phyloP scores from a whole-genome alignment of 2,113 vertebrate species.

The Phycodurus eques region DNA sequence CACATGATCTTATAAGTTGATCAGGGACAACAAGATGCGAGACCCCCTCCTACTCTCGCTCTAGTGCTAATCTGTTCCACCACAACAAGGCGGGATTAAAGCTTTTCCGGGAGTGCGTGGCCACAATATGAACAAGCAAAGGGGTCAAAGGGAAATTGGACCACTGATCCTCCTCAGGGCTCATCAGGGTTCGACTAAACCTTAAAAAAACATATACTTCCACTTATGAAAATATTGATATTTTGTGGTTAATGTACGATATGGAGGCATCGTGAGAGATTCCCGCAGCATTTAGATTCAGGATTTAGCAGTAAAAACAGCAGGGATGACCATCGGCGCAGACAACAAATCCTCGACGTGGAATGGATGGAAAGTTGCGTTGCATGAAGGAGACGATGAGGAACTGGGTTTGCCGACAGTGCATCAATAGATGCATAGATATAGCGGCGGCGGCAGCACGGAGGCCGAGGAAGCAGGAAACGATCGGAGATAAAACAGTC shows the following conservation, averaged over 20 bases:
- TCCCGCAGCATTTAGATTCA: not conserved
- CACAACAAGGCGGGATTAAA: not conserved
- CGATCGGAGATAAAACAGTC: not conserved
- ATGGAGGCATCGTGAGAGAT: not conserved
- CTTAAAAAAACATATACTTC: not conserved
- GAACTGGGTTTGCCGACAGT: conserved; percentile 41
- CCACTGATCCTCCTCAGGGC: not conserved
- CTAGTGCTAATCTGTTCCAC: not conserved
- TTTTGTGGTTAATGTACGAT: not conserved
- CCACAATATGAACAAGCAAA: conserved; percentile 5
- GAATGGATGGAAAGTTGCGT: conserved; percentile 33
- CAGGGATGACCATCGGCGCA: conserved; percentile 5
- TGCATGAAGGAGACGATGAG: conserved; percentile 32
- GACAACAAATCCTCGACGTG: conserved; percentile 16
- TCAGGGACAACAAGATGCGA: not conserved
- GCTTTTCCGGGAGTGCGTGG: not conserved
- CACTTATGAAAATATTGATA: not conserved
- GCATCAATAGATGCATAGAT: conserved; percentile 31
- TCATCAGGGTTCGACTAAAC: not conserved
- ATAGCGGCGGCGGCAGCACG: not conserved
- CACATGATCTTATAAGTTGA: not conserved
- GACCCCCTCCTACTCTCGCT: not conserved
- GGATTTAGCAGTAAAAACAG: conserved; percentile 10
- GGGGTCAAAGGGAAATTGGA: conserved; percentile 3
- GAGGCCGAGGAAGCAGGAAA: not conserved